These are phyloP conservation scores for Cheilosia grossa DNA, from an alignment of 2,888 invertebrate genomes.

Conservation along the genomic window DNA sequence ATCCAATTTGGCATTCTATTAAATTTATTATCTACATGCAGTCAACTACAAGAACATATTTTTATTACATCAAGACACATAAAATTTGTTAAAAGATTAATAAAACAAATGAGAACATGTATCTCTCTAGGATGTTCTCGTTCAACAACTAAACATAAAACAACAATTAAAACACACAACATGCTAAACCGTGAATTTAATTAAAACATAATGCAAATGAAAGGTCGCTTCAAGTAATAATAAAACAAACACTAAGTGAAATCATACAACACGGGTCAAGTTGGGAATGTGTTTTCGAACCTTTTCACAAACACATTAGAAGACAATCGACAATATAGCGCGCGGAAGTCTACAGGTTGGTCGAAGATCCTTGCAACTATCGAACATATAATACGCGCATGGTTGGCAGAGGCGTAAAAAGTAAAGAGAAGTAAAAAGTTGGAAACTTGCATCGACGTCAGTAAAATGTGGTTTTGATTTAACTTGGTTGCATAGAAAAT, in stretches of 20 bases:
- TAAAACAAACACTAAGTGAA: neutral
- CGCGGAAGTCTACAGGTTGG: too few species aligned
- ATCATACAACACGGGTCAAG: slow-evolving; percentile 1
- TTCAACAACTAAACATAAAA: slow-evolving; percentile 55
- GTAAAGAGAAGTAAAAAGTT: too few species aligned
- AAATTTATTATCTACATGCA: slow-evolving; percentile 66
- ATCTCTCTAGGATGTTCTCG: slow-evolving; percentile 6
- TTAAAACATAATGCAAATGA: slow-evolving; percentile 62
- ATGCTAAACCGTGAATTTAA: slow-evolving; percentile 68
- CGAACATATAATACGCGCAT: too few species aligned
- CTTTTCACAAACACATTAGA: neutral
- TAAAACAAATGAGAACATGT: slow-evolving; percentile 34
- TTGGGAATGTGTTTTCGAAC: neutral
- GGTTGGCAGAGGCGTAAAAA: too few species aligned
- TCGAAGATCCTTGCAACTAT: too few species aligned
- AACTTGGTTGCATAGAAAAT: too few species aligned
- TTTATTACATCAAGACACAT: slow-evolving; percentile 49
- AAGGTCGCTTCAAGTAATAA: slow-evolving; percentile 40
- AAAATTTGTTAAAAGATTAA: slow-evolving; percentile 45
- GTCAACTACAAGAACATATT: slow-evolving; percentile 46
- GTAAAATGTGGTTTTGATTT: too few species aligned
- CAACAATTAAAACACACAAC: slow-evolving; percentile 74
- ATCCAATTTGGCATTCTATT: slow-evolving; percentile 65
- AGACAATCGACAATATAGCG: neutral
- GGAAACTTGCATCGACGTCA: too few species aligned